phyloP scores from a whole-genome alignment of 2,113 vertebrate species.

The Vidua chalybeata region DNA sequence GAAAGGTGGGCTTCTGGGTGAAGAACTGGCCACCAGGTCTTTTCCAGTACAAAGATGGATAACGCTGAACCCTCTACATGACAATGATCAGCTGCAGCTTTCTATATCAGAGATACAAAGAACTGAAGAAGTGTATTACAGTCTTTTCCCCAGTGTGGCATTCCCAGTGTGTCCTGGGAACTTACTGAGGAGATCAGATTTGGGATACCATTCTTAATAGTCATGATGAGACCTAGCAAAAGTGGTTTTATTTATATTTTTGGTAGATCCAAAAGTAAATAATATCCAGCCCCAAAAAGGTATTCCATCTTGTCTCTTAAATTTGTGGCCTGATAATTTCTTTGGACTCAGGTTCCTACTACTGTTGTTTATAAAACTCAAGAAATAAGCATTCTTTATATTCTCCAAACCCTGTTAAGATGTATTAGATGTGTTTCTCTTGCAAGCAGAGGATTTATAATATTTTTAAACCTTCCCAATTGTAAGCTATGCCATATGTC shows the following conservation, averaged over 20 bases:
- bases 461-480: background rate
- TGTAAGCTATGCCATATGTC: background rate
- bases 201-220: background rate
- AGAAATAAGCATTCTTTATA: background rate
- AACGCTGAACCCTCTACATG: background rate
- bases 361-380: background rate
- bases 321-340: background rate
- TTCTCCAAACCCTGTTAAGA: background rate
- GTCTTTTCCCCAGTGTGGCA: background rate
- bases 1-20: background rate
- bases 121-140: rapidly evolving
- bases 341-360: background rate
- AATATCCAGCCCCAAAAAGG: background rate
- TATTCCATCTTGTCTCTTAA: background rate
- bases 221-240: background rate
- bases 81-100: background rate
- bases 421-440: background rate
- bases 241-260: background rate
- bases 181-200: background rate
- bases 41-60: background rate
- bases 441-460: background rate
- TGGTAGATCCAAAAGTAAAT: background rate
- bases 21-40: background rate
- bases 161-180: background rate
- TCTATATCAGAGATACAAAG: background rate